A percentile compares a stretch with the other conserved stretches of the same genome.
Conservation (phyloP, 2,888 invertebrate species). For the Diarsia mendica region DNA sequence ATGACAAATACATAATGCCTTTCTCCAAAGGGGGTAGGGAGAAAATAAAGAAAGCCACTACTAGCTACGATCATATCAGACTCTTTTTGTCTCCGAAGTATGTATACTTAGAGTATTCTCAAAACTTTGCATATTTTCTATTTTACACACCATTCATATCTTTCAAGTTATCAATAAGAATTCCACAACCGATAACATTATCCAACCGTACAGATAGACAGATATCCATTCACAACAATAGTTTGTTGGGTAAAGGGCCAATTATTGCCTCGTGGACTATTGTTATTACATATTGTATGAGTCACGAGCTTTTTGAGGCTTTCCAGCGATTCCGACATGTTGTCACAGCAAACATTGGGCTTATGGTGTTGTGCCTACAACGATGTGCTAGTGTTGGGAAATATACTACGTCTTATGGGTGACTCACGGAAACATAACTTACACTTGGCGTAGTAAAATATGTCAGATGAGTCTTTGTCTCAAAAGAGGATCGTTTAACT, state of each 20-base stretch:
- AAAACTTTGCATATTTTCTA: background rate
- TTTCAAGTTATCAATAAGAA: slow-evolving; percentile 50
- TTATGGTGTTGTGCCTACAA: slow-evolving; percentile 49
- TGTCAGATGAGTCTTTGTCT: slow-evolving; percentile 14
- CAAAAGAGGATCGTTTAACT: background rate
- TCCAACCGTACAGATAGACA: slow-evolving; percentile 34
- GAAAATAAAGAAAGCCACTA: background rate
- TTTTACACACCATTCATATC: slow-evolving; percentile 24
- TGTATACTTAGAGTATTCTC: background rate
- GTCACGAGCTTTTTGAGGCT: slow-evolving; percentile 62
- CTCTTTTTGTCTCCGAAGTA: background rate
- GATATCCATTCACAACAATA: slow-evolving; percentile 56
- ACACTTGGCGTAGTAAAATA: slow-evolving; percentile 2
- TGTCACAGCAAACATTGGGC: slow-evolving; percentile 71
- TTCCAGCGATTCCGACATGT: slow-evolving; percentile 63
- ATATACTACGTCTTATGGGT: slow-evolving; percentile 51
- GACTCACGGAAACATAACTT: slow-evolving; percentile 54
- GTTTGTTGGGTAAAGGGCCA: slow-evolving; percentile 7
- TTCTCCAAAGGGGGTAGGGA: background rate
- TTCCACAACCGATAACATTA: slow-evolving; percentile 59
- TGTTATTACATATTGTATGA: slow-evolving; percentile 57
- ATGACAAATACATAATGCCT: background rate
- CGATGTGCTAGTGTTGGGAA: slow-evolving; percentile 52
- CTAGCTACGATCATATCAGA: background rate
- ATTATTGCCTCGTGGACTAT: slow-evolving; percentile 39